Percentiles rank a stretch among this genome's conserved stretches.
Evolutionary conservation across 2,888 invertebrate genomes (phyloP).

Genomic region (Nephrotoma guestfalica): DNA sequence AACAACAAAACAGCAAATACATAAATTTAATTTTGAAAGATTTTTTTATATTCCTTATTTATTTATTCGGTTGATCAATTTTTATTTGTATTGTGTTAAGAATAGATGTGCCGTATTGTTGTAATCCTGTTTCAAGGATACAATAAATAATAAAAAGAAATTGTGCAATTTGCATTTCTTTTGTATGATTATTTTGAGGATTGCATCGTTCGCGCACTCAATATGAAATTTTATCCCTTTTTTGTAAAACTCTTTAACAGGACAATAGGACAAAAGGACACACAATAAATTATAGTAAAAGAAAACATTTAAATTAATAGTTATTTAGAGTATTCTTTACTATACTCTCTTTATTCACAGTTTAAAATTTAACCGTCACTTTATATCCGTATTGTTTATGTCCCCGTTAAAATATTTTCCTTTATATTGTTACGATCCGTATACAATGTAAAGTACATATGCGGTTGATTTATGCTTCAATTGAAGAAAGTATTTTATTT

Average conservation of each 20-base stretch:
- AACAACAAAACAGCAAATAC: neutral
- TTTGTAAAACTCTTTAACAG: neutral
- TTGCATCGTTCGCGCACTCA: neutral
- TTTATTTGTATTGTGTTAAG: neutral
- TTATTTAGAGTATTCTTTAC: neutral
- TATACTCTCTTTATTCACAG: neutral
- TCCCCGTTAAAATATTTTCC: neutral
- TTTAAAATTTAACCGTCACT: neutral
- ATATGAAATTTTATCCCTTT: neutral
- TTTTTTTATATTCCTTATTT: neutral
- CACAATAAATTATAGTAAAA: neutral
- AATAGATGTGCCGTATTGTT: neutral
- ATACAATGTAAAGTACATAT: neutral
- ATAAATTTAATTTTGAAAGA: neutral
- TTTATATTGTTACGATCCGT: neutral
- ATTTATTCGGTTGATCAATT: neutral
- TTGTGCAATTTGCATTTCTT: neutral
- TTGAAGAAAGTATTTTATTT: neutral
- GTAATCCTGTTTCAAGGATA: neutral
- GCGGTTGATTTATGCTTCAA: neutral
- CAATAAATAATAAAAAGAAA: neutral
- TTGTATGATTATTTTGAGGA: neutral
- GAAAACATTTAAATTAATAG: neutral
- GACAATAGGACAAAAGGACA: neutral
- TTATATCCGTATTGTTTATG: neutral